Evolutionary conservation across 2,113 vertebrate genomes (phyloP), one percentile per base, ranked within the genome.

Genomic region (Periophthalmodon schlosseri): DNA sequence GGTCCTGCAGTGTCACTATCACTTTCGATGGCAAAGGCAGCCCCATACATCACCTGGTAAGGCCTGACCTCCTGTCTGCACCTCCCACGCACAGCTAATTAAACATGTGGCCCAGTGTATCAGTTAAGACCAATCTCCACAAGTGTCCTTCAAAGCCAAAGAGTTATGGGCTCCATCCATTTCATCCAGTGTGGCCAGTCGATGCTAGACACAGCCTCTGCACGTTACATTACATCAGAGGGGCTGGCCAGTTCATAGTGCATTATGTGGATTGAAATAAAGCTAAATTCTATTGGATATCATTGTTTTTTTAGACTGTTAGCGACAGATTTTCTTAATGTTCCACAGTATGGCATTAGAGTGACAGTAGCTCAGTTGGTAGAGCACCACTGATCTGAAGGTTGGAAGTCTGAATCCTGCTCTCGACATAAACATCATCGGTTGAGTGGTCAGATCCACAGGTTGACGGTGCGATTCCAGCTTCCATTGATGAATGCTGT

Each of bases 31-130:
- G 50, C 23, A 8, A 33, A 46, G 71, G 52, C 79, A 14, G 23
- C 21, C 23, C 63, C 78, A 84, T 85, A 74, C 73, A 84, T 83
- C 83, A 87, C 58, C 65, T 36, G 56, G 44, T n/a, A 24, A 50
- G 72, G 72, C 78, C 76, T 72, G 69, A 85, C 84, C 81, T 69
- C 69, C 33, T 67, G 74, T 70, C 81, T 79, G 74, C 69, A 81
- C 83, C 84, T 79, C 77, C 82, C 54, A 58, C 47, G 47, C 36
- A 71, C 66, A 78, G 69, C 74, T 78, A 87, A 74, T 90, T 79
- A 73, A 83, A 79, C 74, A 83, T 58, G 69, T 56, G 78, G 77
- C 70, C 73, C 63, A 49, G 14, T 66, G 28, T 20, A 52, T 49
- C 34, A 64, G 65, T 68, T 49, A 47, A 28, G 46, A 24, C 46